Conservation (phyloP, 1,140 invertebrate genomes). For the Drosophila micromelanica region DNA sequence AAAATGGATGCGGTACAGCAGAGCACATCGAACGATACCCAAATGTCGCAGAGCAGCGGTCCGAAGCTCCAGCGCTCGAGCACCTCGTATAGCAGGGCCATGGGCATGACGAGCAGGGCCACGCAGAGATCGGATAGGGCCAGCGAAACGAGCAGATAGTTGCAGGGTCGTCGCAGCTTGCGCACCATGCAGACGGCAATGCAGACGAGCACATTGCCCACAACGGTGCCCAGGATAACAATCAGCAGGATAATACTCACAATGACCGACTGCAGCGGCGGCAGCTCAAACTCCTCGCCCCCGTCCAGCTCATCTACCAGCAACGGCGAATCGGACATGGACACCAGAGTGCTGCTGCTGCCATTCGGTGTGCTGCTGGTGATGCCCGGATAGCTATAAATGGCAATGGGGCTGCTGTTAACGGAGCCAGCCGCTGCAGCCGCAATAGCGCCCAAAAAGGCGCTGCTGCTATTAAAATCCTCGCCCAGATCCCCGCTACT, state of each 20-base stretch:
- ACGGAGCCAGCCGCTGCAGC: conserved; percentile 16
- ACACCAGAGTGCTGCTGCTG: conserved; percentile 52
- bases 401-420: conserved; percentile 70
- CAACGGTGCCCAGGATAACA: conserved; percentile 92
- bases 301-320: conserved; percentile 57
- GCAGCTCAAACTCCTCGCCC: conserved; percentile 77
- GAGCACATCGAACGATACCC: conserved; percentile 93
- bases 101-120: conserved; percentile 93
- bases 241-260: conserved; percentile 89
- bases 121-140: conserved; percentile 95
- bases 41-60: conserved; percentile 92
- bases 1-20: conserved; percentile 95
- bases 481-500: not conserved
- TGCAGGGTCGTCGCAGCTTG: conserved; percentile 92
- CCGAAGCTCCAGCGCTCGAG: conserved; percentile 94
- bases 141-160: conserved; percentile 95
- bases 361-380: conserved; percentile 58
- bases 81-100: conserved; percentile 92
- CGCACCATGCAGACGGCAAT: conserved; percentile 94
- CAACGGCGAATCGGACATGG: conserved; percentile 55
- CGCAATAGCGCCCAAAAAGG: conserved; percentile 69
- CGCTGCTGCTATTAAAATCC: conserved; percentile 70
- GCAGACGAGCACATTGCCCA: conserved; percentile 95
- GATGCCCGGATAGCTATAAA: conserved; percentile 48
- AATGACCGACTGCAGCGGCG: conserved; percentile 87